Evolutionary conservation across 2,113 vertebrate genomes (phyloP).

Genomic region (Cyrtonyx montezumae): DNA sequence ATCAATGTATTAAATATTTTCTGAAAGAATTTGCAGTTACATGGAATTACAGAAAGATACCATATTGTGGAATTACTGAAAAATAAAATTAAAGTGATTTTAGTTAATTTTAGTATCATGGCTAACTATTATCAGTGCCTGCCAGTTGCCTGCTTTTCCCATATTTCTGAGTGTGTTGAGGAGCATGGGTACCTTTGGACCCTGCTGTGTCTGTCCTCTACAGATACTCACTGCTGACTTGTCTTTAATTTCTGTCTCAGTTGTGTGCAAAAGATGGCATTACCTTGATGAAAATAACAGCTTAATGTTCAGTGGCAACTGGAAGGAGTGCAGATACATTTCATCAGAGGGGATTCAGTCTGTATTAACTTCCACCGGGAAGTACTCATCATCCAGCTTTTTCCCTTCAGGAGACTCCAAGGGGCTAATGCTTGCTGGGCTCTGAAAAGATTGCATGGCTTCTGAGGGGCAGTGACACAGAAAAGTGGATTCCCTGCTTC

Average conservation of each 20-base stretch:
- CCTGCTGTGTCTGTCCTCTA: fast-evolving
- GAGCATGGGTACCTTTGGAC: background rate
- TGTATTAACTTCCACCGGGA: background rate
- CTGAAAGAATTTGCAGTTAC: background rate
- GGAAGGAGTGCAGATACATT: background rate
- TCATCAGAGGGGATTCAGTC: background rate
- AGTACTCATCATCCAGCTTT: background rate
- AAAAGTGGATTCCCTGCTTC: fast-evolving
- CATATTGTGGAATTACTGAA: too few relatives aligned
- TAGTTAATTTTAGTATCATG: background rate
- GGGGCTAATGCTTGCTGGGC: background rate
- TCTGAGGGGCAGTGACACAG: background rate
- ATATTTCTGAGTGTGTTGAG: background rate
- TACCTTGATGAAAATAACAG: background rate
- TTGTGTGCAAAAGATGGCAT: background rate
- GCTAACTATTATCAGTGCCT: background rate
- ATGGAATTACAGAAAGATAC: background rate
- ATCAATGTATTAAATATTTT: background rate
- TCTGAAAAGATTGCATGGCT: background rate
- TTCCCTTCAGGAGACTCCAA: fast-evolving
- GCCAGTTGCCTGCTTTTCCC: background rate
- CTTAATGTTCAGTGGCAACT: background rate
- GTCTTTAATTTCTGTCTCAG: background rate
- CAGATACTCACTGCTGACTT: fast-evolving
- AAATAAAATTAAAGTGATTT: background rate